Conservation (phyloP, 1,140 invertebrate genomes). For the Subanguina moxae region DNA sequence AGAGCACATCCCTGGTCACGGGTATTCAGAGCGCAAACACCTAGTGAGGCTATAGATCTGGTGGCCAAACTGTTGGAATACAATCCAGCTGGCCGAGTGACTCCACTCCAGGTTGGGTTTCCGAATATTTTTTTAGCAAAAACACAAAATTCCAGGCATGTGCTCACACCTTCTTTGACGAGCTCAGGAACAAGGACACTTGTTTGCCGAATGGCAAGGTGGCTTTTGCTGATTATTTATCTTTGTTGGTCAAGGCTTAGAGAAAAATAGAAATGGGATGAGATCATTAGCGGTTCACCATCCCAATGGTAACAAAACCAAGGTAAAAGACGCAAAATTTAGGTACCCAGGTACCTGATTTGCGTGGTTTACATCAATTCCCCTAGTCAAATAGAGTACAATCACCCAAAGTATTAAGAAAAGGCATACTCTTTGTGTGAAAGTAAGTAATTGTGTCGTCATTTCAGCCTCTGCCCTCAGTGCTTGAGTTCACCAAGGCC, state of each 20-base stretch:
- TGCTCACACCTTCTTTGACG: constrained; percentile 94
- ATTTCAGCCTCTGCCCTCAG: constrained; percentile 73
- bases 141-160: background rate
- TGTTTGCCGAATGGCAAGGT: constrained; percentile 79
- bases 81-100: constrained; percentile 86
- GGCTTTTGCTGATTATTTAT: too few relatives aligned
- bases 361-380: too few relatives aligned
- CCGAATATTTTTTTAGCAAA: background rate
- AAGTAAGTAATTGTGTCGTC: too few relatives aligned
- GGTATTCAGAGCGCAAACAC: constrained; percentile 89
- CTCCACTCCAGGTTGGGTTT: constrained; percentile 74
- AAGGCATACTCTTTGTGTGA: too few relatives aligned
- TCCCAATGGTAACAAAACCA: too few relatives aligned
- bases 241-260: too few relatives aligned
- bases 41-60: constrained; percentile 90
- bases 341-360: too few relatives aligned
- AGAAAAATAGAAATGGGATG: too few relatives aligned
- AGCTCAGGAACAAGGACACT: constrained; percentile 80
- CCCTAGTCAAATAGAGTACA: too few relatives aligned
- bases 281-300: too few relatives aligned
- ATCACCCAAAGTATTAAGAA: too few relatives aligned
- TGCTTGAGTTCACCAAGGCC: constrained; percentile 86
- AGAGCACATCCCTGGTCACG: constrained; percentile 90
- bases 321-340: too few relatives aligned
- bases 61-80: constrained; percentile 93